Base-by-base conservation (phyloP, 2,888 invertebrate genomes). In the Tipula confusa region DNA sequence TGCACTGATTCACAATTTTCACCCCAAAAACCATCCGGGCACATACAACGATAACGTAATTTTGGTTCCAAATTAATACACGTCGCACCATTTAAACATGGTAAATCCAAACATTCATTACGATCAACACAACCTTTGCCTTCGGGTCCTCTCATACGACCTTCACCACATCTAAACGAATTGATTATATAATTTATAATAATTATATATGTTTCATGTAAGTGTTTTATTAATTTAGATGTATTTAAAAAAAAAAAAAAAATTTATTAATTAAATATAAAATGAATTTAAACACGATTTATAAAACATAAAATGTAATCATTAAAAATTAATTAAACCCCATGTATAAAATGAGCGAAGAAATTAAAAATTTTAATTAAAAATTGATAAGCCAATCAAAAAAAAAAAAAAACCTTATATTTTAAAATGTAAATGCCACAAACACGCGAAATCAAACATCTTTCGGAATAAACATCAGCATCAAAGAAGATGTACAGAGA, bases 101-200 rank as follows among this genome's bases (percentile, higher is more conserved):
- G 97, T 90, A 95, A 93, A 91, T 97, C 97, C 90, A 96, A 93
- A 90, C 98, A 98, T 90, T 98, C 98, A 91, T 98, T 96, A 91
- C 96, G 96, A 92, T 98, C 97, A 91, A 95, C 95, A 91, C 98
- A 98, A 89, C 96, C 96, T 90, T 97, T 97, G 88, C 94, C 94
- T 91, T 97, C 97, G 86, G 95, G 93, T 85, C 97, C 95, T 91
- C 96, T 94, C 88, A 96, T 93, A 90, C 95, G 94, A 90, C 97
- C 97, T 91, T 97, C 96, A 88, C 97, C 97, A 92, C 97, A 98
- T 91, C 97, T 97, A 48, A 31, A 64, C 24, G 24, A 24, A 64
- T 64, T 64, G 9, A 64, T 64, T 84, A 83, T 33, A 83, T 38
- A 82, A 48, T 18, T 1, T 18, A 18, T 48, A 48, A 15, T 43